Base-by-base conservation (phyloP, 2,113 vertebrate species). In the Limnothrissa miodon region DNA sequence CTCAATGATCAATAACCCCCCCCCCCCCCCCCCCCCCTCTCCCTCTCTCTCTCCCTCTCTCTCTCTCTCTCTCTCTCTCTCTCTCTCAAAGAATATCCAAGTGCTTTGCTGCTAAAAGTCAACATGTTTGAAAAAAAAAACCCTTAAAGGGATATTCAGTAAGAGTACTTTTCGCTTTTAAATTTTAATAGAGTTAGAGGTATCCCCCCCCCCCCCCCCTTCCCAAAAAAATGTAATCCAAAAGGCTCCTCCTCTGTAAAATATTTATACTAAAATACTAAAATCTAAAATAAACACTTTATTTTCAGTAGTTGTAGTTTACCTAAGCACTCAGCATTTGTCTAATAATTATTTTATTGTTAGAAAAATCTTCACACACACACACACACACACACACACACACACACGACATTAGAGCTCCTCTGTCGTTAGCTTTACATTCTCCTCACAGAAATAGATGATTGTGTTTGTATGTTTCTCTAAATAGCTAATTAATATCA, bases 1-100 rank as follows among this genome's bases (percentile, higher is more conserved):
- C 25, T 74, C 25, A 74, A 33, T 36, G 29, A 15, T 74, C 25
- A 15, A 36, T 62, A 1, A 9, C 2, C 46, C 46, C 17, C 1
- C 46, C 17, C 46, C 8, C 46, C 23, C 53, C 23, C 13, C 23
- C 53, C 23, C 53, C 23, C 13, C 23, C 53, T 56, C 13, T 56
- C 53, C 23, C 13, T 36, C 66, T 70, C 62, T 36, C 9, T 70
- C 62, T 70, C 62, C 36, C 62, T 70, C 25, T 62, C n/a, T 62
- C 23, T 70, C 62, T 36, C 29, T 33, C 62, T 70, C 62, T 70
- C 62, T 70, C 62, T 70, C 62, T 74, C 11, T 74, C 66, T 56
- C n/a, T n/a, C n/a, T n/a, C n/a, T n/a, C n/a, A n/a, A 36, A 36
- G 66, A 10, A 74, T 33, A 74, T 17, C 1, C 36, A 39, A 2